Evolutionary conservation across 1,140 invertebrate species (phyloP).

Genomic region (Brachionus asplanchnoidis): DNA sequence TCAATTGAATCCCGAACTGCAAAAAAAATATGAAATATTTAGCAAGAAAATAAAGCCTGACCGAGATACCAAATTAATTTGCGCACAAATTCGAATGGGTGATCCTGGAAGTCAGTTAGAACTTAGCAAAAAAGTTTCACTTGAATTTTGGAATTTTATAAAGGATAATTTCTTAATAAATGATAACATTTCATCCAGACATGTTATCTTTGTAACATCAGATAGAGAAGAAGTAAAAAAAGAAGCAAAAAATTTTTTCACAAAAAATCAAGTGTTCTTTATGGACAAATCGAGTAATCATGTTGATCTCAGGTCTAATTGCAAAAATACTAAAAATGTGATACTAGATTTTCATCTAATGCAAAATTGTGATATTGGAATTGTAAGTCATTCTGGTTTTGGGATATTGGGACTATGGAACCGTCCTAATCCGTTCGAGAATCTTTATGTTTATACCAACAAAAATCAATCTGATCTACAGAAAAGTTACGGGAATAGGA

Average conservation of each 20-base stretch:
- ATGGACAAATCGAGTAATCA: neutral
- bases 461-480: neutral
- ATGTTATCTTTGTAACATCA: neutral
- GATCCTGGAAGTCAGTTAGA: neutral
- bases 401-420: constrained; percentile 6
- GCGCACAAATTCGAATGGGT: constrained; percentile 5
- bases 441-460: constrained; percentile 25
- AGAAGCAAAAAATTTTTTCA: no score
- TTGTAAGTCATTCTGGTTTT: constrained; percentile 32
- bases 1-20: neutral
- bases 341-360: constrained; percentile 18
- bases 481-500: no score
- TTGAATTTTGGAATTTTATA: constrained; percentile 2
- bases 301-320: neutral
- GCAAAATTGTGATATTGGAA: constrained; percentile 34
- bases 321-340: neutral
- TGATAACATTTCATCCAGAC: neutral
- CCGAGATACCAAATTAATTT: neutral
- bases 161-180: neutral
- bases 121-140: no score
- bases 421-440: neutral
- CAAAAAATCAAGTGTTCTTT: neutral
- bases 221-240: no score
- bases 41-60: neutral
- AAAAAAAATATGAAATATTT: neutral